These are phyloP conservation scores for Halesus radiatus DNA, from an alignment of 1,140 invertebrate genomes.

Conservation along the genomic window DNA sequence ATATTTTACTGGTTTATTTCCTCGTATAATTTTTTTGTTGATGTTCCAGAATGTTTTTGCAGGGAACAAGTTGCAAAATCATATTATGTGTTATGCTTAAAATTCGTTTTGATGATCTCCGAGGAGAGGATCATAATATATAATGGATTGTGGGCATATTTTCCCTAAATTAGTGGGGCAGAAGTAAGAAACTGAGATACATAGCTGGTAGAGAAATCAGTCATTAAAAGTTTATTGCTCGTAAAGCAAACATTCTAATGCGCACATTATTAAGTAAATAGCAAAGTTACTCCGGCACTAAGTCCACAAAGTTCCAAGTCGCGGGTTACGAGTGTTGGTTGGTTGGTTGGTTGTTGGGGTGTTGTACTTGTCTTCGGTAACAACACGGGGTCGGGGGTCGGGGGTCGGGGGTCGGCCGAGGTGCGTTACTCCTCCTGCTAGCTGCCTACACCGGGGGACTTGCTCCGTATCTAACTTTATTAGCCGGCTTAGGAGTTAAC, in stretches of 20 bases:
- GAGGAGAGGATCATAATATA: no score
- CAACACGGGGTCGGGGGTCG: not conserved
- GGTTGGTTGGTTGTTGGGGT: not conserved
- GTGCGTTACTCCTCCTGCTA: no score
- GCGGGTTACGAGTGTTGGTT: not conserved
- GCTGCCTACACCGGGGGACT: not conserved
- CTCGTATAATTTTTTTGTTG: no score
- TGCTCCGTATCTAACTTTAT: constrained; percentile 49
- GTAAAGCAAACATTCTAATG: constrained; percentile 28
- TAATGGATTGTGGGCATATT: no score
- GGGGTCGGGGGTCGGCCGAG: not conserved
- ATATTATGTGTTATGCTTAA: no score
- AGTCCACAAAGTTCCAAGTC: constrained; percentile 36
- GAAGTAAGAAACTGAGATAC: no score
- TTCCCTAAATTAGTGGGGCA: no score
- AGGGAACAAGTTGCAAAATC: no score
- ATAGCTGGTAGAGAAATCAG: not conserved
- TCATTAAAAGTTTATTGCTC: constrained; percentile 30
- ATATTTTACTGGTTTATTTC: no score
- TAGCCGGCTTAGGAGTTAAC: constrained; percentile 53
- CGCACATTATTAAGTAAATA: constrained; percentile 5
- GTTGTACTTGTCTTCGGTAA: not conserved
- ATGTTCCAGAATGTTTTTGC: no score
- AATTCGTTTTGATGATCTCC: no score
- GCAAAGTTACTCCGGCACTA: constrained; percentile 6